Evolutionary conservation across 2,797 vertebrate genomes (phyloP), one percentile per base, ranked within the genome.

Genomic region (Vipera ursinii): DNA sequence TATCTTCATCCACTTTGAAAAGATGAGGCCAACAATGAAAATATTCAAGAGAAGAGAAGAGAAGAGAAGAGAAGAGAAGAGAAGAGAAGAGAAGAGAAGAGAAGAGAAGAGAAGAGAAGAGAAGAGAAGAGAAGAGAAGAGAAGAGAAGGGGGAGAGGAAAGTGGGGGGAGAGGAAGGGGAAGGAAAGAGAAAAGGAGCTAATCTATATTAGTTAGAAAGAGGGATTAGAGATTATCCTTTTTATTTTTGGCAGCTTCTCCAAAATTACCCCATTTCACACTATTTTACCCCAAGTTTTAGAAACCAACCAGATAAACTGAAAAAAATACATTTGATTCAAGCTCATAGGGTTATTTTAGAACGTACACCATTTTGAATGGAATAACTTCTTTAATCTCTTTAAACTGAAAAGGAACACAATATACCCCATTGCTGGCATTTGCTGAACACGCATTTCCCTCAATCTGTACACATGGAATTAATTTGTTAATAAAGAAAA

Each of bases 401-500:
- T 24, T 82, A 56, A 57, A 4, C 10, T 13, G 10, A 22, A 73
- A 90, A 53, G 32, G 13, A 59, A 61, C 20, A 53, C 55, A 63
- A 91, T 63, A 44, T 14, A 24, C 3, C 53, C 24, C 73, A n/a
- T 32, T 24, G 13, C 3, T 24, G 12, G n/a, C 51, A n/a, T 89
- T 44, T 8, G 20, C 44, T 91, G 28, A 38, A 56, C 63, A 12
- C 48, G 92, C 85, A 44, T 51, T 90, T 73, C 55, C 12, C 38
- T 92, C 78, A 61, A 73, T 90, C 78, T 86, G 32, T 86, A 86
- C 0, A 3, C 48, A 44, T 44, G 26, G 22, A 69, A 89, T 92
- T 91, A 65, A 78, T 91, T 38, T 60, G 9, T 86, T 94, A 94
- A 20, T 93, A 92, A 94, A 93, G 53, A 38, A 95, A 91, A 94